Conservation (phyloP, 2,888 invertebrate genomes). For the Megalurothrips usitatus region DNA sequence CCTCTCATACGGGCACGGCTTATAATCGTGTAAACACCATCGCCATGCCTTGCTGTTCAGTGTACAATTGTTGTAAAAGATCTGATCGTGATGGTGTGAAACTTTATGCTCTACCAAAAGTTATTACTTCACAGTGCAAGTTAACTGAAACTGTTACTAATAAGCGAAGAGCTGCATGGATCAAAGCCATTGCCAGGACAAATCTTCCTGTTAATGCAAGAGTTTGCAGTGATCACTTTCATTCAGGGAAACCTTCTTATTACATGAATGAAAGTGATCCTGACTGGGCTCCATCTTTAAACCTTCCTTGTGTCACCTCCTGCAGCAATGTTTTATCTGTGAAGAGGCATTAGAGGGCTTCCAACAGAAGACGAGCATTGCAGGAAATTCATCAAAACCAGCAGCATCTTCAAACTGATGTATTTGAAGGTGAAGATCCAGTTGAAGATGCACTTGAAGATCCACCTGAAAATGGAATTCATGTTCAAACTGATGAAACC, state of each 20-base stretch:
- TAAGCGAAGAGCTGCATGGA: neutral
- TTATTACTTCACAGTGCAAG: neutral
- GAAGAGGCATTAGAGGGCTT: neutral
- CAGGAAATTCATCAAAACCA: neutral
- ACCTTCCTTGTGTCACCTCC: neutral
- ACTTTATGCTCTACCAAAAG: neutral
- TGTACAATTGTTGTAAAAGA: too few relatives aligned
- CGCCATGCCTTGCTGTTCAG: too few relatives aligned
- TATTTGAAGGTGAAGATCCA: neutral
- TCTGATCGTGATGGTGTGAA: too few relatives aligned
- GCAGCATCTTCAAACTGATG: neutral
- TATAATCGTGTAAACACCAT: too few relatives aligned
- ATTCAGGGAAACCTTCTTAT: neutral
- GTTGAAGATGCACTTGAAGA: neutral
- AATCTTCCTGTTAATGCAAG: neutral
- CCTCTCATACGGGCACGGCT: too few relatives aligned
- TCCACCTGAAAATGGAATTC: neutral
- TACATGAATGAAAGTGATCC: neutral
- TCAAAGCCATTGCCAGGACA: neutral
- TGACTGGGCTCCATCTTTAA: neutral
- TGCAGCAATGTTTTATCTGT: too few relatives aligned
- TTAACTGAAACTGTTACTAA: neutral
- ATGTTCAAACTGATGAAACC: neutral
- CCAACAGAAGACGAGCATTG: neutral
- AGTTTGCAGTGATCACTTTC: neutral